Conservation (phyloP, 2,113 vertebrate genomes). For the Proteles cristata region DNA sequence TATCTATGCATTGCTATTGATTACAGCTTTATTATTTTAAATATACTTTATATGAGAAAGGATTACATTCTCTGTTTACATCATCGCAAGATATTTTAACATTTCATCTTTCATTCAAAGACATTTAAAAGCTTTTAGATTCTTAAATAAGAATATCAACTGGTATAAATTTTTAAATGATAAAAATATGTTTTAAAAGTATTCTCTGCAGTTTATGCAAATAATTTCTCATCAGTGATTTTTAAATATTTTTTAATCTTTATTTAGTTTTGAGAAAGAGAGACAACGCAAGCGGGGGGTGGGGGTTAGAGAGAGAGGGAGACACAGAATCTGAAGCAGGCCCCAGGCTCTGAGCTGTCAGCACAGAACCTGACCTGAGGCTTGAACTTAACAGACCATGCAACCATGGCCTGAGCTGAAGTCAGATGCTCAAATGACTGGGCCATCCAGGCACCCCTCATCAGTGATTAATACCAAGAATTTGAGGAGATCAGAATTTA, state of each 20-base stretch:
- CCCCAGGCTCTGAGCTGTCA: no score
- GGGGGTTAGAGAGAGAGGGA: no score
- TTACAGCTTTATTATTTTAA: background rate
- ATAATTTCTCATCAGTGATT: no score
- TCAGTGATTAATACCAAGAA: background rate
- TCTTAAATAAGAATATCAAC: slow-evolving; percentile 18
- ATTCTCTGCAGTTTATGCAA: background rate
- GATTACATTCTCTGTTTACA: background rate
- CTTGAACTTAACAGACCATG: no score
- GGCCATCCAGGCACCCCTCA: no score
- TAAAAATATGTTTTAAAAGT: background rate
- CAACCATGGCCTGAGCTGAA: no score
- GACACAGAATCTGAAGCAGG: no score
- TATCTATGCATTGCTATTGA: background rate
- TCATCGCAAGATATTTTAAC: background rate
- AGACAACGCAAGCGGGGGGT: no score
- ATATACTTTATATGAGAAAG: background rate
- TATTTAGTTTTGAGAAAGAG: no score
- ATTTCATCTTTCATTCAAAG: background rate
- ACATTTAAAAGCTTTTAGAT: slow-evolving; percentile 16
- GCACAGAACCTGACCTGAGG: no score
- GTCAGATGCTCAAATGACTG: no score
- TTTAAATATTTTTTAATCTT: no score
- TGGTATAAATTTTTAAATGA: background rate
- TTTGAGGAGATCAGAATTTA: background rate